Base-by-base conservation (phyloP, 2,113 vertebrate genomes). In the Hippocampus mohnikei region DNA sequence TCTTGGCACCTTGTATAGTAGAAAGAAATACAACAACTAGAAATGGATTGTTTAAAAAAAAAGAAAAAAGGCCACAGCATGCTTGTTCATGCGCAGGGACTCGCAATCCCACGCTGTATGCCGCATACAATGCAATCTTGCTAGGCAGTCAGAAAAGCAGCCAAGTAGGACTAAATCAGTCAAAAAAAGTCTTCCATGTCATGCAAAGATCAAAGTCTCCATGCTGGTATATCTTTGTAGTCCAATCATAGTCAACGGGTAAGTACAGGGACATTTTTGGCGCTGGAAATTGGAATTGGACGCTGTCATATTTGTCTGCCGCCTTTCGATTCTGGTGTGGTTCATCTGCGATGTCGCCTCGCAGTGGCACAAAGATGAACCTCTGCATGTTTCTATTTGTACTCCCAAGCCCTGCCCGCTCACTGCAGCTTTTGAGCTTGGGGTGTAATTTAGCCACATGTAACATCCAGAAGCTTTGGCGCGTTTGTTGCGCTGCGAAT, bases 381-480 rank as follows among this genome's bases (percentile, higher is more conserved):
- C 41, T 33, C 10, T 23, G 21, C 29, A 37, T 66, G 23, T 75
- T 78, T 69, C 48, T 85, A 70, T 80, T 85, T 84, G 62, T 77
- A 73, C 69, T 77, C 63, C 62, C 10, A 29, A 66, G 42, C 69
- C 33, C 40, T 18, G 20, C 73, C 59, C 46, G 69, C 66, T 41
- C 68, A 62, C 66, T 69, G 15, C 25, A 59, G 40, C 55, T 67
- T 59, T 20, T 37, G 33, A 59, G 70, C 50, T 40, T 11, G 69
- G 76, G 50, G 62, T 90, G 72, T 87, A 79, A 84, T 87, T 89
- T 77, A 63, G 53, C 71, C 68, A 37, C 27, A 8, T 55, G 60
- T 50, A 64, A 5, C 48, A 70, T 77, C 29, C 63, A 73, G 40
- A 74, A 65, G 66, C 73, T 76, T 50, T 50, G 18, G 71, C 72